Percentiles rank a stretch among this genome's conserved stretches.
phyloP scores from a whole-genome alignment of 2,113 vertebrate species.

The Apodemus speciosus region DNA sequence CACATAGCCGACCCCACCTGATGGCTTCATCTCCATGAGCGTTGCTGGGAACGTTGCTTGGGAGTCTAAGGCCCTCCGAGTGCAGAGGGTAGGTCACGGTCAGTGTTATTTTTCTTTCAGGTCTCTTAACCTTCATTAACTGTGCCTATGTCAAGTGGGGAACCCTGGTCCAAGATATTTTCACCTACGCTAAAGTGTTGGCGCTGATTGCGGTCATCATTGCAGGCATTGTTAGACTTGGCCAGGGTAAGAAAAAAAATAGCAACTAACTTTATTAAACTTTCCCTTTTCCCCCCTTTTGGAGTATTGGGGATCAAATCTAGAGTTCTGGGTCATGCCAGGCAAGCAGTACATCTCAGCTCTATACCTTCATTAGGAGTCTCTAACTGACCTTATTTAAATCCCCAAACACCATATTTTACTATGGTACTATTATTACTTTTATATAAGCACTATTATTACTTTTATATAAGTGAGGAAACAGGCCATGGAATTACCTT shows the following conservation, averaged over 20 bases:
- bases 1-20: not conserved
- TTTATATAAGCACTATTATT: conserved; percentile 7
- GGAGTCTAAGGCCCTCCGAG: not conserved
- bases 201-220: conserved; percentile 94
- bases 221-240: conserved; percentile 90
- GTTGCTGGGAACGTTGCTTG: conserved; percentile 20
- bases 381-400: not conserved
- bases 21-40: not conserved
- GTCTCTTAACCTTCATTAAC: conserved; percentile 94
- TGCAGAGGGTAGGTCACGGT: not conserved
- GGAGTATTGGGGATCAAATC: not conserved
- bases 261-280: not conserved
- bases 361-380: not conserved
- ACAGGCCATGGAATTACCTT: conserved; percentile 12
- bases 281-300: not conserved
- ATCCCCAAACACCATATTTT: not conserved
- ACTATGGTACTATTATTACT: not conserved
- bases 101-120: conserved; percentile 79
- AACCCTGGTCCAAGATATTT: conserved; percentile 92
- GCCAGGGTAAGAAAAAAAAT: conserved; percentile 85
- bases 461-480: conserved; percentile 31
- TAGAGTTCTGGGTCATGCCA: not conserved
- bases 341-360: not conserved
- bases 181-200: conserved; percentile 94
- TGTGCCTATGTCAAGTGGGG: conserved; percentile 95